Conservation (phyloP, 2,888 invertebrate genomes). For the Nomada ferruginata region DNA sequence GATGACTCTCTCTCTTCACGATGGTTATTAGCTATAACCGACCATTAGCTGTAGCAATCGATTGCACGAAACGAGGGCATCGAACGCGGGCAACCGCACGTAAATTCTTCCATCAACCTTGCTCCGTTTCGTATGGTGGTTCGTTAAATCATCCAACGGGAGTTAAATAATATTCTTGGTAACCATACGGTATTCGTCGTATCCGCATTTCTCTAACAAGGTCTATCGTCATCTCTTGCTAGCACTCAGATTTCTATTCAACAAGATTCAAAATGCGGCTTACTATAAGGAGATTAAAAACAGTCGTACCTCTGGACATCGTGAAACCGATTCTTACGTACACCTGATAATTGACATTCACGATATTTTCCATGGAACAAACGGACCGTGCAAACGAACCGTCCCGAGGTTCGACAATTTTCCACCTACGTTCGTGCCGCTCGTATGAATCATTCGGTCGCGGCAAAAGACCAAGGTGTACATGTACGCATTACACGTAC, state of each 20-base stretch:
- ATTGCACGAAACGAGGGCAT: not conserved
- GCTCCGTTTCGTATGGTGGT: not conserved
- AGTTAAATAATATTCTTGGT: not conserved
- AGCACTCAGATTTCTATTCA: not conserved
- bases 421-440: conserved; percentile 23
- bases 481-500: conserved; percentile 35
- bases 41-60: not conserved
- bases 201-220: too few species aligned
- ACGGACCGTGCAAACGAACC: conserved; percentile 31
- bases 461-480: conserved; percentile 45
- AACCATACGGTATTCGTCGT: not conserved
- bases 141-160: not conserved
- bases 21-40: conserved; percentile 24
- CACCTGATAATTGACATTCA: conserved; percentile 43
- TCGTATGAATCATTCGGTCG: conserved; percentile 44
- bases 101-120: conserved; percentile 6
- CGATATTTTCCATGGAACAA: conserved; percentile 31
- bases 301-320: not conserved
- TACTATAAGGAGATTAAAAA: too few species aligned
- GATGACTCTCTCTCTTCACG: conserved; percentile 50
- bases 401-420: conserved; percentile 47
- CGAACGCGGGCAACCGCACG: not conserved
- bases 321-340: conserved; percentile 6
- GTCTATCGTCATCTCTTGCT: not conserved
- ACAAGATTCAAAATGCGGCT: not conserved